Percentiles rank a stretch among this genome's conserved stretches.
Evolutionary conservation across 1,140 invertebrate species (phyloP).

Genomic region (Drosophila littoralis): DNA sequence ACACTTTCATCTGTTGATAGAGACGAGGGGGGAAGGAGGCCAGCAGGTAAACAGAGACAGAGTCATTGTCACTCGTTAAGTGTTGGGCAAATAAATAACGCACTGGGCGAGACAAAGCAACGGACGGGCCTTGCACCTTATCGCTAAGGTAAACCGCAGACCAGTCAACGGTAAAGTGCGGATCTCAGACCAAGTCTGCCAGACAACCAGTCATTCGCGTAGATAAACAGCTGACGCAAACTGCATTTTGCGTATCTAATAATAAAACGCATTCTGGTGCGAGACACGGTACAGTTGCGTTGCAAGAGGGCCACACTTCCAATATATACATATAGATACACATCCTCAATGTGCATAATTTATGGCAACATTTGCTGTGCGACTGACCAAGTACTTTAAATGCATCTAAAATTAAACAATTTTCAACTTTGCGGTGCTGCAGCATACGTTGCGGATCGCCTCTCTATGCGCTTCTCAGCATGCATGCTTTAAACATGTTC

Average conservation of each 20-base stretch:
- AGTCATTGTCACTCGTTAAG: constrained; percentile 69
- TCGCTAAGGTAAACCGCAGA: constrained; percentile 24
- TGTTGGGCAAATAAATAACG: constrained; percentile 53
- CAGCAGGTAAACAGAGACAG: constrained; percentile 53
- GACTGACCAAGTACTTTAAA: neutral
- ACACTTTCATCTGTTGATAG: constrained; percentile 57
- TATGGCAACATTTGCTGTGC: constrained; percentile 15
- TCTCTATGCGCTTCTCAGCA: constrained; percentile 1
- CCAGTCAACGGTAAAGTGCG: constrained; percentile 2
- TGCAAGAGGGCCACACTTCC: neutral
- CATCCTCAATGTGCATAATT: constrained; percentile 22
- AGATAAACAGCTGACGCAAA: constrained; percentile 9
- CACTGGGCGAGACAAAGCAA: neutral
- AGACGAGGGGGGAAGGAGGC: neutral
- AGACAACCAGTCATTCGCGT: constrained; percentile 8
- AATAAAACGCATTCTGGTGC: constrained; percentile 39
- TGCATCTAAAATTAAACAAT: neutral
- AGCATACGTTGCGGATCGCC: neutral
- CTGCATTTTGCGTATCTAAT: constrained; percentile 68
- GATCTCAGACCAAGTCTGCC: neutral
- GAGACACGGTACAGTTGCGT: neutral
- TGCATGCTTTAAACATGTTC: neutral
- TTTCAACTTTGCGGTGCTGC: too few species aligned
- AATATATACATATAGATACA: neutral
- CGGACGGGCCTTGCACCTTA: constrained; percentile 11